Evolutionary conservation across 2,113 vertebrate genomes (phyloP).

Genomic region (Rhea pennata): DNA sequence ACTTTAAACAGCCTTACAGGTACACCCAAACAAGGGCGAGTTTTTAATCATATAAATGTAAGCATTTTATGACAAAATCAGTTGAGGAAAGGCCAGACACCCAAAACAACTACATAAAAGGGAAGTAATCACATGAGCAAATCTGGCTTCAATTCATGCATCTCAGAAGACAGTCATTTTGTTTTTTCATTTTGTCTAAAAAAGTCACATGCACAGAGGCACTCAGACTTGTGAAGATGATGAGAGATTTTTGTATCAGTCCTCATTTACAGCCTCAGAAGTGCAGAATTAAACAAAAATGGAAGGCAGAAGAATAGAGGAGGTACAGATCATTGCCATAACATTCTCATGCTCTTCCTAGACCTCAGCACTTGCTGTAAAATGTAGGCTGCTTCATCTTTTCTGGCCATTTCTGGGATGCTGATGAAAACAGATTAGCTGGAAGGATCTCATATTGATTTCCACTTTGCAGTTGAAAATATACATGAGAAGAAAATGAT

Average conservation of each 20-base stretch:
- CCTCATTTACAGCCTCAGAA: background rate
- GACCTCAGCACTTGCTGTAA: background rate
- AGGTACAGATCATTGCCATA: background rate
- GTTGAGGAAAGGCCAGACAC: background rate
- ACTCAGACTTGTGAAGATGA: background rate
- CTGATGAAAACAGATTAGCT: background rate
- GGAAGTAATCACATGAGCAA: background rate
- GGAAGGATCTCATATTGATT: background rate
- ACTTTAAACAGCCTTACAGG: background rate
- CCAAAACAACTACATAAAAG: background rate
- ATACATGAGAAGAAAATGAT: background rate
- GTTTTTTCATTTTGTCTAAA: background rate
- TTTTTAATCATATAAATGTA: background rate
- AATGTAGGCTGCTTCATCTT: background rate
- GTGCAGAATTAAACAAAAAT: background rate
- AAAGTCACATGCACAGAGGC: background rate
- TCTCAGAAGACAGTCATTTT: background rate
- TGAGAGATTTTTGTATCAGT: background rate
- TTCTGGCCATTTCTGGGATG: background rate
- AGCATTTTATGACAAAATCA: background rate
- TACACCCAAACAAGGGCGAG: background rate
- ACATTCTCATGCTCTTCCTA: background rate
- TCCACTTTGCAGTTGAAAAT: background rate
- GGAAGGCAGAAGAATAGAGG: background rate
- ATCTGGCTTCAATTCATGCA: background rate